A percentile compares a stretch with the other conserved stretches of the same genome.
These are phyloP conservation scores for Clarias pachynema DNA, from an alignment of 2,797 vertebrate genomes.

Conservation along the genomic window DNA sequence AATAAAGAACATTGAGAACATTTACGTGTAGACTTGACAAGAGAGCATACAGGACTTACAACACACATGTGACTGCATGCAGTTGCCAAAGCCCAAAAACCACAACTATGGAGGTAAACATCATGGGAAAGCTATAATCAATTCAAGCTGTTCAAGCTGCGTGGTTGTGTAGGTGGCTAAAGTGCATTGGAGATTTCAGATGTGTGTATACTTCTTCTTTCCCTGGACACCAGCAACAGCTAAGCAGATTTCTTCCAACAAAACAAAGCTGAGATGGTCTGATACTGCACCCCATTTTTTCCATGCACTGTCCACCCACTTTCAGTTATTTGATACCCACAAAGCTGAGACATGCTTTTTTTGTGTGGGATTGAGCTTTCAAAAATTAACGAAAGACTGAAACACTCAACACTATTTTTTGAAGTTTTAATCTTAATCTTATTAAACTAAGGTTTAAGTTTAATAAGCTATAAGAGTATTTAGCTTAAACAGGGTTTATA, in stretches of 20 bases:
- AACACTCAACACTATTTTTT: constrained; percentile 20
- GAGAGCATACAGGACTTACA: constrained; percentile 5
- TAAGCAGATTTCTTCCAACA: constrained; percentile 61
- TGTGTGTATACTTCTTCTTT: constrained; percentile 42
- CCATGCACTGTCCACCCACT: constrained; percentile 50
- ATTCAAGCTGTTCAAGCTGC: constrained; percentile 54
- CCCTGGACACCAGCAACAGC: constrained; percentile 32
- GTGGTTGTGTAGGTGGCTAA: constrained; percentile 48
- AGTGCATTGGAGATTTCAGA: constrained; percentile 53
- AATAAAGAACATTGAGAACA: neutral
- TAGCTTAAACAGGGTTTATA: constrained; percentile 3
- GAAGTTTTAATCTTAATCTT: neutral
- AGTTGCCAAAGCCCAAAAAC: constrained; percentile 26
- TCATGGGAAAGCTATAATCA: constrained; percentile 52
- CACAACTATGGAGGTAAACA: constrained; percentile 40
- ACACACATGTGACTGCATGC: constrained; percentile 26
- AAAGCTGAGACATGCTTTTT: constrained; percentile 55
- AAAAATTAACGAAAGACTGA: constrained; percentile 47
- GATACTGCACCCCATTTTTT: constrained; percentile 61
- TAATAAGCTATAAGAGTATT: constrained; percentile 24
- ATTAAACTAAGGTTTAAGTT: neutral
- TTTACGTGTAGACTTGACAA: neutral
- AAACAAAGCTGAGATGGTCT: constrained; percentile 38
- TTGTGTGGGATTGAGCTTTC: constrained; percentile 47
- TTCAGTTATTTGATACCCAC: constrained; percentile 52